These are phyloP conservation scores for Platynereis dumerilii DNA, from an alignment of 2,888 invertebrate species.

Conservation along the genomic window DNA sequence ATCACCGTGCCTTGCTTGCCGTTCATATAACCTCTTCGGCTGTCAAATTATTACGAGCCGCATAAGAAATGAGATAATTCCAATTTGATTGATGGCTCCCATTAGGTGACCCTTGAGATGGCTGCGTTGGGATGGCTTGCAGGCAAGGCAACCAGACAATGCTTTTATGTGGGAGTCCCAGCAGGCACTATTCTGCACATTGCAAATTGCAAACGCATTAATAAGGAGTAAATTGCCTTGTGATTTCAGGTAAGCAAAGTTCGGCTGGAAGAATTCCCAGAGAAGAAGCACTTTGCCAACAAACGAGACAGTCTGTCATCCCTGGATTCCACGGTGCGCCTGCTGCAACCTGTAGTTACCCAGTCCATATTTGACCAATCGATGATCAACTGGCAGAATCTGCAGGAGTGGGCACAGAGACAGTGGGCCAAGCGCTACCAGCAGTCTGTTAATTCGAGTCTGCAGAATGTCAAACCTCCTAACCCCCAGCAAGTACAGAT, in stretches of 20 bases:
- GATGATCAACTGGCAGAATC: constrained; percentile 59
- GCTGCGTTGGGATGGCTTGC: no score
- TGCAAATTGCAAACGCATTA: no score
- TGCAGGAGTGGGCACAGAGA: constrained; percentile 62
- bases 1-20: no score
- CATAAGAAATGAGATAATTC: no score
- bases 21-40: no score
- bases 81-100: no score
- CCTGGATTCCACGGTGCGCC: constrained; percentile 23
- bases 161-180: no score
- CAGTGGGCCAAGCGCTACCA: constrained; percentile 57
- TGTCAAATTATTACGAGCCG: no score
- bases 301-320: constrained; percentile 22
- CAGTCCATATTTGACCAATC: constrained; percentile 61
- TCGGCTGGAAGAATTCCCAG: constrained; percentile 17
- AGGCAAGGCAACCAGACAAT: no score
- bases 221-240: not conserved
- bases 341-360: constrained; percentile 47
- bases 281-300: constrained; percentile 13
- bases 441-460: constrained; percentile 35
- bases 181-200: no score
- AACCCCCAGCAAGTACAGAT: not conserved
- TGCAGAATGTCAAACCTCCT: constrained; percentile 7
- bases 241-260: constrained; percentile 18
- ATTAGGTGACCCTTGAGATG: no score